phyloP scores from a whole-genome alignment of 2,113 vertebrate genomes.

The Protobothrops flavoviridis region DNA sequence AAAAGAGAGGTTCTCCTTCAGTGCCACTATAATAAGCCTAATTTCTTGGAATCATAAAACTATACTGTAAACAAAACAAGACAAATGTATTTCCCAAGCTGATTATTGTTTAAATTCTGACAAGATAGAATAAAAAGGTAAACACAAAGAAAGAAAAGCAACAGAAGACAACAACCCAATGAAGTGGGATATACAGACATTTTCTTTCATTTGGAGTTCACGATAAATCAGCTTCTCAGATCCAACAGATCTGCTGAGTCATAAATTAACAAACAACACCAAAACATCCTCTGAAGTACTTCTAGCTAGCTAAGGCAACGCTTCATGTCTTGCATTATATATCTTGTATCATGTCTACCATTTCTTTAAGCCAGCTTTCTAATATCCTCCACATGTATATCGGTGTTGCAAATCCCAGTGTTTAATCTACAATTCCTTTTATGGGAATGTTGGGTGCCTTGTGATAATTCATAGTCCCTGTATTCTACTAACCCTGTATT shows the following conservation, averaged over 20 bases:
- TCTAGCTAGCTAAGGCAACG: neutral
- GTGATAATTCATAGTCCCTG: neutral
- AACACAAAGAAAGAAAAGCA: neutral
- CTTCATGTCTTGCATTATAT: neutral
- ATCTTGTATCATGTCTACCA: neutral
- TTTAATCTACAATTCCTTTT: neutral
- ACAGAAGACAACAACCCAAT: neutral
- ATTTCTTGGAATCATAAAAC: neutral
- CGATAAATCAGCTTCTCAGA: neutral
- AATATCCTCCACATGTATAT: neutral
- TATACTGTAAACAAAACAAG: neutral
- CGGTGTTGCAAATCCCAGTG: neutral
- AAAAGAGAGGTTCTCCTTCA: neutral
- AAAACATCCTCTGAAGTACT: neutral
- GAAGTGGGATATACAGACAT: neutral
- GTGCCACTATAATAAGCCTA: neutral
- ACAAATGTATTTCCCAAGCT: neutral
- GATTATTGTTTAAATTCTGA: neutral
- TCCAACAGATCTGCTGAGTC: neutral
- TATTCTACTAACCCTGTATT: neutral
- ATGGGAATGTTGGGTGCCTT: neutral
- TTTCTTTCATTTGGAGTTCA: neutral
- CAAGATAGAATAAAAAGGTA: neutral
- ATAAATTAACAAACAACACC: neutral
- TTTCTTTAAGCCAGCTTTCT: neutral